These are phyloP conservation scores for Disparrhopalites patrizii DNA, from an alignment of 2,888 invertebrate genomes.

Conservation along the genomic window DNA sequence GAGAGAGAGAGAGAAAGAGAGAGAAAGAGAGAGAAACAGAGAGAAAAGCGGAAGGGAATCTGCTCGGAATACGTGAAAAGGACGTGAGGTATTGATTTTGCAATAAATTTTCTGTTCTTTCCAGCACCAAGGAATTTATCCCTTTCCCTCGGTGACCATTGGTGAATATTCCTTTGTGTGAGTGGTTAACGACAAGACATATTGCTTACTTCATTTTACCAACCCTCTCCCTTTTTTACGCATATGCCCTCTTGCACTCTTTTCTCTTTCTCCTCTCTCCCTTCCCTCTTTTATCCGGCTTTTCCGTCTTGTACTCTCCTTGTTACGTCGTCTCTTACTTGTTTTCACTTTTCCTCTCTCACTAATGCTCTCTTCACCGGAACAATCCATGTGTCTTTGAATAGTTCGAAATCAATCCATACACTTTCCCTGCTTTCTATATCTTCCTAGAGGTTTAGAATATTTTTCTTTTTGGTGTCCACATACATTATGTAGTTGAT, in stretches of 20 bases:
- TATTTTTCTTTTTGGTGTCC: no score
- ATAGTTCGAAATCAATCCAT: no score
- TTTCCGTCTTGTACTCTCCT: no score
- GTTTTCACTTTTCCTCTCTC: no score
- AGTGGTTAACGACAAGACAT: conserved; percentile 35
- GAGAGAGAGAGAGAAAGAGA: conserved; percentile 1
- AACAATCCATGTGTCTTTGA: no score
- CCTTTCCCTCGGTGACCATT: conserved; percentile 27
- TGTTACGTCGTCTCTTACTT: no score
- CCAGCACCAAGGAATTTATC: conserved; percentile 16
- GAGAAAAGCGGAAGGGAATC: conserved; percentile 27
- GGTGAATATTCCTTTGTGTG: conserved; percentile 32
- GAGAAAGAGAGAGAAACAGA: not conserved
- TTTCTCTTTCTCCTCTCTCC: not conserved
- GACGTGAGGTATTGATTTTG: conserved; percentile 41
- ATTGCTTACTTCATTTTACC: conserved; percentile 28
- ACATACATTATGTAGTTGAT: no score
- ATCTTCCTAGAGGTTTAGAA: no score
- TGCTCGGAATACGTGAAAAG: conserved; percentile 42
- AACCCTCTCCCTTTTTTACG: conserved; percentile 1
- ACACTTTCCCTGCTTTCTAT: no score
- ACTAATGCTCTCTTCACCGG: no score
- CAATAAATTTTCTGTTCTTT: conserved; percentile 37
- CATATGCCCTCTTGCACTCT: not conserved
- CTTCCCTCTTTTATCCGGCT: not conserved